These are phyloP conservation scores for Phenganax marumi DNA, from an alignment of 92 coral and sea anemone species.

Conservation along the genomic window DNA sequence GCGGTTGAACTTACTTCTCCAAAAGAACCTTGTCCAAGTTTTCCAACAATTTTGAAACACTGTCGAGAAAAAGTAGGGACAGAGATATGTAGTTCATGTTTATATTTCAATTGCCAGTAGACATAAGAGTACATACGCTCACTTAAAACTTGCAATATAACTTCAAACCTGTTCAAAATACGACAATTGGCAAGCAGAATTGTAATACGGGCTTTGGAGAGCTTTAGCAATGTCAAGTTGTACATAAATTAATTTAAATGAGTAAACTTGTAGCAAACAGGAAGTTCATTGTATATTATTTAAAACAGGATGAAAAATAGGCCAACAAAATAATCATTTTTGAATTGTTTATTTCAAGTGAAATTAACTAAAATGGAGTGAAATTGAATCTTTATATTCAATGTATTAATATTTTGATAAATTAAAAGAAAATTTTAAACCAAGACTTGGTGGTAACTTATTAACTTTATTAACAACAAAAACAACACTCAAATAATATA, in stretches of 20 bases:
- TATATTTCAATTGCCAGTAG: neutral
- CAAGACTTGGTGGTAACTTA: no score
- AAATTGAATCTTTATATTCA: no score
- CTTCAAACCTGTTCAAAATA: conserved; percentile 87
- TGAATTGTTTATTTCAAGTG: no score
- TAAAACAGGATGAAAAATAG: no score
- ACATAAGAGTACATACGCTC: neutral
- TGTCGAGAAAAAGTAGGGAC: conserved; percentile 21
- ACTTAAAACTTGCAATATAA: neutral
- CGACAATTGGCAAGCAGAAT: conserved; percentile 68
- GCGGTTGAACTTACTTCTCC: conserved; percentile 68
- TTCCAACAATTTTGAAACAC: conserved; percentile 86
- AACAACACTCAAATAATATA: no score
- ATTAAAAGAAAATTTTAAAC: no score
- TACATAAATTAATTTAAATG: neutral
- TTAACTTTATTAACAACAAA: no score
- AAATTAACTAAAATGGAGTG: no score
- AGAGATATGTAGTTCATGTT: neutral
- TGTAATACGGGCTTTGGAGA: conserved; percentile 90
- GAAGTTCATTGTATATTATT: no score
- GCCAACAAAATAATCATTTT: no score
- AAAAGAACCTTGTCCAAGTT: conserved; percentile 97
- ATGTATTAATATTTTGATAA: no score
- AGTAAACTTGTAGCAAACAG: neutral
- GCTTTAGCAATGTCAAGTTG: conserved; percentile 61